These are phyloP conservation scores for Lasioglossum figueresi DNA, from an alignment of 2,888 invertebrate genomes.

Conservation along the genomic window DNA sequence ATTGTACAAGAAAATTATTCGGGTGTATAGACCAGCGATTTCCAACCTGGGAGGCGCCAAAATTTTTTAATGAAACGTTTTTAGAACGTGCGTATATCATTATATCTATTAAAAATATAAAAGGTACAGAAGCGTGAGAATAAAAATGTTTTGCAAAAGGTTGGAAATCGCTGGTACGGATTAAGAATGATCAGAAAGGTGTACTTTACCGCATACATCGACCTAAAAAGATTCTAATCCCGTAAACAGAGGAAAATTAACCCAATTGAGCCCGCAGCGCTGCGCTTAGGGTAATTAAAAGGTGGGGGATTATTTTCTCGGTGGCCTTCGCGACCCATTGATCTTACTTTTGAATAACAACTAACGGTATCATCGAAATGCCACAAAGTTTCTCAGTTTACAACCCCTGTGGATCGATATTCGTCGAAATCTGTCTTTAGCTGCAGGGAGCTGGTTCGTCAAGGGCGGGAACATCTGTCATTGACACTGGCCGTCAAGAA, in stretches of 20 bases:
- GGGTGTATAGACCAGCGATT: no score
- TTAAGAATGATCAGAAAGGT: neutral
- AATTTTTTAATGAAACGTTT: no score
- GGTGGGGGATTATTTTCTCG: neutral
- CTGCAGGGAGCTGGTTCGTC: constrained; percentile 1
- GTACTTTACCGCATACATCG: neutral
- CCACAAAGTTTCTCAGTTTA: neutral
- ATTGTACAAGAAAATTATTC: neutral
- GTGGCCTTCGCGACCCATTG: neutral
- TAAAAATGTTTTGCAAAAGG: no score
- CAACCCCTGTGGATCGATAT: constrained; percentile 4
- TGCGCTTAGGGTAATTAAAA: neutral
- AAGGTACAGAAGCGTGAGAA: no score
- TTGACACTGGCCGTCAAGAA: constrained; percentile 21
- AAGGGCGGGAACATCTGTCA: constrained; percentile 38
- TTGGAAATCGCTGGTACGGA: no score
- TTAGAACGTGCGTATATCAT: no score
- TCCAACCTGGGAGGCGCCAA: no score
- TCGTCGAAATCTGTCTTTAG: constrained; percentile 14
- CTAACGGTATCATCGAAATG: neutral
- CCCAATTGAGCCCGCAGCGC: neutral
- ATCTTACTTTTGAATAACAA: neutral
- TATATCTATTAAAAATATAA: no score
- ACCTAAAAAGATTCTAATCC: constrained; percentile 1
- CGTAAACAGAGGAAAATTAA: neutral